phyloP scores from a whole-genome alignment of 1,140 invertebrate genomes.

The Trachelipus rathkii region DNA sequence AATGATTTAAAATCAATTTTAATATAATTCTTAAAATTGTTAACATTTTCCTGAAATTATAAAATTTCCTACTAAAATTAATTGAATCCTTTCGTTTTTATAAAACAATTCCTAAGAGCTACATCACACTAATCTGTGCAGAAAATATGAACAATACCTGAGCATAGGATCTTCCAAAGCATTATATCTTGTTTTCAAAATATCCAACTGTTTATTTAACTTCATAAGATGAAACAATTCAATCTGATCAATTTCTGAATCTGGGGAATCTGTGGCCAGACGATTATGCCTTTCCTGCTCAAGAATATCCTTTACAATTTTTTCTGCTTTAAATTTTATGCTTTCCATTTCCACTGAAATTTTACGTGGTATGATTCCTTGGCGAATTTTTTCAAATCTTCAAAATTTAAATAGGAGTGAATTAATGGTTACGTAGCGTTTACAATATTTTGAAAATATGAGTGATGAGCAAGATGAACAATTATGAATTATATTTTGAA shows the following conservation, averaged over 20 bases:
- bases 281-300: neutral
- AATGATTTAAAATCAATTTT: too few relatives aligned
- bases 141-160: neutral
- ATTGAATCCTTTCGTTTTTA: too few relatives aligned
- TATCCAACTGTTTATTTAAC: neutral
- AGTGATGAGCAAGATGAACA: too few relatives aligned
- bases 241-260: neutral
- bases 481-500: too few relatives aligned
- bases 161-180: neutral
- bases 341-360: neutral
- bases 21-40: too few relatives aligned
- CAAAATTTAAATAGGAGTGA: neutral
- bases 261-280: neutral
- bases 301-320: neutral
- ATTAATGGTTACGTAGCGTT: too few relatives aligned
- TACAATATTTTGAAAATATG: too few relatives aligned
- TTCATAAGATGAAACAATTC: neutral
- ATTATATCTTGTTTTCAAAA: neutral
- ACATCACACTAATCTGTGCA: too few relatives aligned
- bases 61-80: too few relatives aligned
- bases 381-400: neutral
- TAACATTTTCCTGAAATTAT: too few relatives aligned
- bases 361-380: neutral
- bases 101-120: too few relatives aligned
- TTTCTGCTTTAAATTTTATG: neutral